These are phyloP conservation scores for Myotis daubentonii DNA, from an alignment of 2,797 vertebrate species.

Conservation along the genomic window DNA sequence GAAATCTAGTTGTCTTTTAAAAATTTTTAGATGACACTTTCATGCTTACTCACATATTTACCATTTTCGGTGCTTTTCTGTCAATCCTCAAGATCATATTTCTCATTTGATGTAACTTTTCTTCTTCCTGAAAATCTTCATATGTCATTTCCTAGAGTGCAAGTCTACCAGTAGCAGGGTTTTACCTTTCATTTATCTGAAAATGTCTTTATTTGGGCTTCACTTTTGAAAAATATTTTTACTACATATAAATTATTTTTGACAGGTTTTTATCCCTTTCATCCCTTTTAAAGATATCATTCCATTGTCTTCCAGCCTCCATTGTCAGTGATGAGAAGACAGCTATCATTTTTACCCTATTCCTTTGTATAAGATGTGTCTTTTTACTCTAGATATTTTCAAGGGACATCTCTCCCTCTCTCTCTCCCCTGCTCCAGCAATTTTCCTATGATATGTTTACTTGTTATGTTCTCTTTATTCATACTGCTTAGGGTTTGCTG, in stretches of 20 bases:
- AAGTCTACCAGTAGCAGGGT: neutral
- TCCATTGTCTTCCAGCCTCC: neutral
- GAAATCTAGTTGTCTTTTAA: neutral
- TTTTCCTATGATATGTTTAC: neutral
- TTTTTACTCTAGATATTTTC: neutral
- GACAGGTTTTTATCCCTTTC: neutral
- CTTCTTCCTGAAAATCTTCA: neutral
- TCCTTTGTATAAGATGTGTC: neutral
- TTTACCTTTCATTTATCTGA: conserved; percentile 33
- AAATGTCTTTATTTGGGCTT: neutral
- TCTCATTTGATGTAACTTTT: neutral
- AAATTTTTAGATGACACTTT: neutral
- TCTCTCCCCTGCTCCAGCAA: neutral
- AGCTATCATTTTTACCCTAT: neutral
- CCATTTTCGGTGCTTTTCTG: neutral
- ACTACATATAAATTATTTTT: neutral
- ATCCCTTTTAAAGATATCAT: neutral
- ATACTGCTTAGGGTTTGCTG: neutral
- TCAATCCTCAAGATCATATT: neutral
- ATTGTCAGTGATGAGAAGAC: neutral
- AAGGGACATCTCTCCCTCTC: neutral
- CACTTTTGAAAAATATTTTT: conserved; percentile 3
- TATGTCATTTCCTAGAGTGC: neutral
- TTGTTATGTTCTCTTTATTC: neutral
- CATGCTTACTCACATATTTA: neutral